phyloP scores from a whole-genome alignment of 2,113 vertebrate species.

The Holacanthus passer region DNA sequence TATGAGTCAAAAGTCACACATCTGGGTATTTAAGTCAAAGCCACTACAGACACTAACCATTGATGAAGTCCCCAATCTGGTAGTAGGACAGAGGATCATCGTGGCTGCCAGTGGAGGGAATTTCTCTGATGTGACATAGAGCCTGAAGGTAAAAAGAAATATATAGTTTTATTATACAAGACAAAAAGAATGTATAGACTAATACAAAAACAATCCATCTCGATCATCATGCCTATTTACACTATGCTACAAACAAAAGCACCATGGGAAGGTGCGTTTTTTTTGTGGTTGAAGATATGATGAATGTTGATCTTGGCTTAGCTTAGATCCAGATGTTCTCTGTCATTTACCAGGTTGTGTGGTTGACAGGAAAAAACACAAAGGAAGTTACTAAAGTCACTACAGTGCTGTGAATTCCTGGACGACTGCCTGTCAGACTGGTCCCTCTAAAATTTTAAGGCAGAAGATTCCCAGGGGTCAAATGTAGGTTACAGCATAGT shows the following conservation, averaged over 20 bases:
- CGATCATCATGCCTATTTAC: no score
- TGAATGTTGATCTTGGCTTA: no score
- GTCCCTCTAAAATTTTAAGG: not conserved
- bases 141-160: conserved; percentile 84
- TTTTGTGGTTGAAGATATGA: no score
- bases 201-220: no score
- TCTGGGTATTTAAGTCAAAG: not conserved
- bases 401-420: not conserved
- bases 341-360: no score
- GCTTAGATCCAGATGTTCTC: no score
- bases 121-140: conserved; percentile 94
- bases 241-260: no score
- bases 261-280: no score
- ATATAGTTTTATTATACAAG: no score
- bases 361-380: no score
- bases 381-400: not conserved
- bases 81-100: conserved; percentile 98
- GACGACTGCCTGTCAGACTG: not conserved
- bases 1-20: not conserved
- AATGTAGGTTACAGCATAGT: not conserved
- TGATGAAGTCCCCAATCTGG: conserved; percentile 93
- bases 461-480: not conserved
- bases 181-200: no score
- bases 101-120: conserved; percentile 94
- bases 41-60: conserved; percentile 81